phyloP scores from a whole-genome alignment of 2,797 vertebrate genomes.

The Pantherophis alleghaniensis region DNA sequence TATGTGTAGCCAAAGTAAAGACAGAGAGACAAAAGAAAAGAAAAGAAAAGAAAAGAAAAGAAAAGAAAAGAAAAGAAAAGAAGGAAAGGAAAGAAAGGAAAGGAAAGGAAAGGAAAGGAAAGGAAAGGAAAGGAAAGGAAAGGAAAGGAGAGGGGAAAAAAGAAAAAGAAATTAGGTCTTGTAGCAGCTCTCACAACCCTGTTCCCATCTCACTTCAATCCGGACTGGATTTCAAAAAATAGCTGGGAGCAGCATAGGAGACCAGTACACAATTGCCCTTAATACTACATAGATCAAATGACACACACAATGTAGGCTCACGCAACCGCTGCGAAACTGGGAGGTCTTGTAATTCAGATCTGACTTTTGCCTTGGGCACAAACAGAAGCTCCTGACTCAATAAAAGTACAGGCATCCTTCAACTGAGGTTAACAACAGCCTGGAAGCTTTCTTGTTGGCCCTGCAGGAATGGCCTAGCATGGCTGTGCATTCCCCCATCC shows the following conservation, averaged over 20 bases:
- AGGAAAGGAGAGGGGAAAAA: too few relatives aligned
- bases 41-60: too few relatives aligned
- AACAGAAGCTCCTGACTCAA: neutral
- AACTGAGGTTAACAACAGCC: neutral
- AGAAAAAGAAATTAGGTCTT: neutral
- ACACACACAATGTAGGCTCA: neutral
- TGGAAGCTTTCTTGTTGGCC: neutral
- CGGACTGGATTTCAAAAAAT: neutral
- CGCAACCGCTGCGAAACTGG: neutral
- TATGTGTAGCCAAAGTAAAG: neutral
- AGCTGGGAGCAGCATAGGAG: neutral
- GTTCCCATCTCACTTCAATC: neutral
- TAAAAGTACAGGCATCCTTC: neutral
- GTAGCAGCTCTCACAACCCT: neutral
- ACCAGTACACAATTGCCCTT: neutral
- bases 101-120: too few relatives aligned
- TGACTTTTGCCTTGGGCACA: neutral
- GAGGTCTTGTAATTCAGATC: neutral
- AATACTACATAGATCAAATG: neutral
- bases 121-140: too few relatives aligned
- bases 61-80: too few relatives aligned
- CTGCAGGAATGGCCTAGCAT: neutral
- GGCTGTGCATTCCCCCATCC: neutral
- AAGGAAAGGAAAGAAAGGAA: too few relatives aligned
- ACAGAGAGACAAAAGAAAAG: neutral